phyloP scores from a whole-genome alignment of 2,888 invertebrate genomes.

The Coecobrya sp. region DNA sequence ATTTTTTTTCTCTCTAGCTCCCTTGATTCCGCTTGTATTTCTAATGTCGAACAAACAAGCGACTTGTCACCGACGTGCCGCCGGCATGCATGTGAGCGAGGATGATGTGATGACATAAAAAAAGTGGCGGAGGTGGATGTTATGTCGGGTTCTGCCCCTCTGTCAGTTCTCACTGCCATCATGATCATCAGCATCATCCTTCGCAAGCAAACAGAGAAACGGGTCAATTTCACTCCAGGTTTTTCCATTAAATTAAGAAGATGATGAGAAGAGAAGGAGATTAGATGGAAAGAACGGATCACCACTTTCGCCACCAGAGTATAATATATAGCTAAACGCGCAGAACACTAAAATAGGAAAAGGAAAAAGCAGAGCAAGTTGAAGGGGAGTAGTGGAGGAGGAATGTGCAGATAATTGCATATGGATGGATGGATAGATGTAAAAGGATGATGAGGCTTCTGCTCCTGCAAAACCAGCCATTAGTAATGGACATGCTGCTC shows the following conservation, averaged over 20 bases:
- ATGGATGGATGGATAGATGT: not conserved
- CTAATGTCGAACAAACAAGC: slow-evolving; percentile 9
- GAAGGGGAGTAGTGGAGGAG: not conserved
- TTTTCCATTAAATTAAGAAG: slow-evolving; percentile 47
- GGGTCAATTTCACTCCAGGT: slow-evolving; percentile 38
- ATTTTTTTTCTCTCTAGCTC: not conserved
- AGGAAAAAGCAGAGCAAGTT: not conserved
- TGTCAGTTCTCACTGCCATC: not conserved
- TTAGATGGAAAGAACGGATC: not conserved
- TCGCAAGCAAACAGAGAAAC: not conserved
- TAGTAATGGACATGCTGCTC: not conserved
- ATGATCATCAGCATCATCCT: not conserved
- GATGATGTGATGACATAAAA: not conserved
- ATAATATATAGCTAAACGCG: not conserved
- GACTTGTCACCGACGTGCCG: not conserved
- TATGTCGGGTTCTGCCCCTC: not conserved
- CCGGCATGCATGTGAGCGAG: not conserved
- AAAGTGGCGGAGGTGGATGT: not conserved
- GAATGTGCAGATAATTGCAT: slow-evolving; percentile 36
- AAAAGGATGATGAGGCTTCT: not conserved
- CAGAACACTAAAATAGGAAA: not conserved
- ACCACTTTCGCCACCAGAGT: not conserved
- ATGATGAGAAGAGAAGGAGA: not conserved
- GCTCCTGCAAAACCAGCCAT: not conserved
- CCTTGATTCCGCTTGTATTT: not conserved